These are phyloP conservation scores for Scomber japonicus DNA, from an alignment of 2,113 vertebrate genomes.

Conservation along the genomic window DNA sequence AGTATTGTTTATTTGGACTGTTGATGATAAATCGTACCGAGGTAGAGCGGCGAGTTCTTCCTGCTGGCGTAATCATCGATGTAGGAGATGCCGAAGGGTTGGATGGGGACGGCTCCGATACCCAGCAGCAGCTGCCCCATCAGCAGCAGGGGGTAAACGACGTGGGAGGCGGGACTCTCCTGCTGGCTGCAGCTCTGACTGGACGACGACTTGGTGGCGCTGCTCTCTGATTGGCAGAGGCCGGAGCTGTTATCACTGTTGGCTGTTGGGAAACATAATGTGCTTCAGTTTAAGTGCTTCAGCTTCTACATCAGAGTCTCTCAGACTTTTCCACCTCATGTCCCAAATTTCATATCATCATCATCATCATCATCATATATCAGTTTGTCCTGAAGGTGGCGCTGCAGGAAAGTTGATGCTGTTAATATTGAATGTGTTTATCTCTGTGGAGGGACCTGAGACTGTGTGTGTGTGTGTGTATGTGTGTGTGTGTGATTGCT, in stretches of 20 bases:
- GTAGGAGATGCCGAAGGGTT: conserved; percentile 98
- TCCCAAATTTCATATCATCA: no score
- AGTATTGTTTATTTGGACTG: neutral
- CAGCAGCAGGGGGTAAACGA: conserved; percentile 88
- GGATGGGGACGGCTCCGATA: conserved; percentile 91
- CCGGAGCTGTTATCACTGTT: conserved; percentile 65
- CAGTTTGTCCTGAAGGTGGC: no score
- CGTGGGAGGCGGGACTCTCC: conserved; percentile 52
- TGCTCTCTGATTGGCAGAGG: conserved; percentile 77
- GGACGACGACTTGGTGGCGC: neutral
- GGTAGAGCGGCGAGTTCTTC: conserved; percentile 93
- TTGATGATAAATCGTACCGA: conserved; percentile 78
- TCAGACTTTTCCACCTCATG: no score
- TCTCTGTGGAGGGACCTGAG: no score
- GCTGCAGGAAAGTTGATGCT: neutral
- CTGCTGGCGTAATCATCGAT: conserved; percentile 93
- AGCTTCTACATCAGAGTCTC: no score
- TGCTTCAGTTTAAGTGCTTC: no score
- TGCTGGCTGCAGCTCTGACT: conserved; percentile 74
- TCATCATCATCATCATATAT: no score
- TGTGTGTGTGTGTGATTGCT: neutral
- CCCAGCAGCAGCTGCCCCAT: conserved; percentile 91
- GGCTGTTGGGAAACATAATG: conserved; percentile 63
- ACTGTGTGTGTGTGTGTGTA: neutral
- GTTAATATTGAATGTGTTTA: no score